Conservation (phyloP, 1,140 invertebrate genomes). For the Coelopa frigida region DNA sequence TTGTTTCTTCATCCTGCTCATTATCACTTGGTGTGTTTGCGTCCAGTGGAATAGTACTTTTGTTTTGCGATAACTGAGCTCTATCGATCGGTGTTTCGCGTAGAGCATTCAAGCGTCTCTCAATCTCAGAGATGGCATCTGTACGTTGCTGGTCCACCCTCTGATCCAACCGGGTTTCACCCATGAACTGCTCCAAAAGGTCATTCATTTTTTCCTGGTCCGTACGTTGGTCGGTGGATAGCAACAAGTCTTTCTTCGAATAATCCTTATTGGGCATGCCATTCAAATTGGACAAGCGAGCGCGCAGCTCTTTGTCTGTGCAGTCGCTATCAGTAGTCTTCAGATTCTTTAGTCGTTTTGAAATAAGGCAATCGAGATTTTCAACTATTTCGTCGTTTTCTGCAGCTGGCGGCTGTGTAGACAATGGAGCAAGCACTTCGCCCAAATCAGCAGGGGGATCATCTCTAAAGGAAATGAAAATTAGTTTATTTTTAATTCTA, state of each 20-base stretch:
- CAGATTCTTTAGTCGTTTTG: slow-evolving; percentile 53
- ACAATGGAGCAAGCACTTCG: slow-evolving; percentile 31
- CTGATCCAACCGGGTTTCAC: slow-evolving; percentile 50
- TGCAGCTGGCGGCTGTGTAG: slow-evolving; percentile 31
- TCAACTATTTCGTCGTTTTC: slow-evolving; percentile 24
- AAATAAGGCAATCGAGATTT: slow-evolving; percentile 46
- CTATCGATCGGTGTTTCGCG: slow-evolving; percentile 32
- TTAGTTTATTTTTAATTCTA: no score
- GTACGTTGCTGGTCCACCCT: slow-evolving; percentile 44
- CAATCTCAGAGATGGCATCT: slow-evolving; percentile 47
- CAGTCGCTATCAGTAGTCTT: slow-evolving; percentile 41
- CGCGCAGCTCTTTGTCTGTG: slow-evolving; percentile 47
- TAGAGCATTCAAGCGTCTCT: slow-evolving; percentile 45
- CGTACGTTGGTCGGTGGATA: slow-evolving; percentile 46
- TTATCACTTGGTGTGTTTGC: slow-evolving; percentile 42
- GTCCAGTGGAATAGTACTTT: slow-evolving; percentile 3
- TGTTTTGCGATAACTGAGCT: background rate
- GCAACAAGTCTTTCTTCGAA: slow-evolving; percentile 31
- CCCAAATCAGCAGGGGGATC: slow-evolving; percentile 25
- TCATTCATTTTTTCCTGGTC: slow-evolving; percentile 57
- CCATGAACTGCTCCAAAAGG: slow-evolving; percentile 53
- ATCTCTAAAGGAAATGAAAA: slow-evolving; percentile 14
- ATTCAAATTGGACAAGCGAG: slow-evolving; percentile 51
- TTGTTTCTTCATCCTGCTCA: slow-evolving; percentile 44
- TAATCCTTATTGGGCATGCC: slow-evolving; percentile 45